A percentile compares a stretch with the other conserved stretches of the same genome.
These are phyloP conservation scores for Hystrix brachyura DNA, from an alignment of 2,113 vertebrate genomes.

Conservation along the genomic window DNA sequence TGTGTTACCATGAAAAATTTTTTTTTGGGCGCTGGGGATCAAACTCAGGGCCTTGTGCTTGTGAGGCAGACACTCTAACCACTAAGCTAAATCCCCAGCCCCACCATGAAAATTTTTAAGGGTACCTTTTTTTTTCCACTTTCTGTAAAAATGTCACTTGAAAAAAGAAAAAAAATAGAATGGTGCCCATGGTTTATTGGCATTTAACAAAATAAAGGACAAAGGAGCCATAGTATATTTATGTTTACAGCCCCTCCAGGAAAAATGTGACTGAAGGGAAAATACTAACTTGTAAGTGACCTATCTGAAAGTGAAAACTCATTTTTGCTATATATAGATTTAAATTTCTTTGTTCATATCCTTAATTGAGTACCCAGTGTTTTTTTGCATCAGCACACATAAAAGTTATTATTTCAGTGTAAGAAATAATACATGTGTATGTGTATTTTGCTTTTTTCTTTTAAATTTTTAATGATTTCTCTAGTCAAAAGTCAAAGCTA, in stretches of 20 bases:
- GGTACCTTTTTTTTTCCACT: background rate
- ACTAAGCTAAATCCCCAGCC: too few species aligned
- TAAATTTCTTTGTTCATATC: background rate
- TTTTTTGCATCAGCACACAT: background rate
- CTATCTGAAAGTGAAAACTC: background rate
- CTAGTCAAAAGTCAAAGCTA: background rate
- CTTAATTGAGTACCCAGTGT: background rate
- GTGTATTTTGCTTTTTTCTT: background rate
- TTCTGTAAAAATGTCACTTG: background rate
- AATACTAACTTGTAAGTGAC: background rate
- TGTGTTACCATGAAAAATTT: background rate
- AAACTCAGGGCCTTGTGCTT: too few species aligned
- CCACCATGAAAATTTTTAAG: background rate
- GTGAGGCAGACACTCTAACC: too few species aligned
- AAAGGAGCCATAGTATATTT: background rate
- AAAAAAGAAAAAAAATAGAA: background rate
- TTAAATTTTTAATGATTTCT: background rate
- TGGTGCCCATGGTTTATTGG: background rate
- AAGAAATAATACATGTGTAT: background rate
- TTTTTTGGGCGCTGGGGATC: background rate
- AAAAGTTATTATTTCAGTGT: conserved; percentile 37
- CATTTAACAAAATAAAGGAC: background rate
- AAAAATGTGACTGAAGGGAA: background rate
- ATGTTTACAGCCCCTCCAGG: background rate
- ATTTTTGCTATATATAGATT: background rate